Evolutionary conservation across 2,888 invertebrate species (phyloP).

Genomic region (Pseudanteris insignis): DNA sequence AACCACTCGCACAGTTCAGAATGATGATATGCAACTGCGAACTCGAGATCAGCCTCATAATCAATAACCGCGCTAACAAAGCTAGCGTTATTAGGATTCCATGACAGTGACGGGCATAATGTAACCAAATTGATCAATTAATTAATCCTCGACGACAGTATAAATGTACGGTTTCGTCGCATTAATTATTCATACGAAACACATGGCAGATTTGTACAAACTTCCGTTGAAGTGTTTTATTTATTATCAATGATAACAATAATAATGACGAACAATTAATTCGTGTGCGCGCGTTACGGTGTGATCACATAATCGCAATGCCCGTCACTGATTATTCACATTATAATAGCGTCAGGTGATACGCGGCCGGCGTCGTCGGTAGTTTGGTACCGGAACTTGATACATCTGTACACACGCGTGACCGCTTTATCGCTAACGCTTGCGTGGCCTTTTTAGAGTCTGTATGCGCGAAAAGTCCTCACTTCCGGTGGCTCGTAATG

Average conservation of each 20-base stretch:
- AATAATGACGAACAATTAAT: slow-evolving; percentile 4
- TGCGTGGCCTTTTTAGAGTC: slow-evolving; percentile 44
- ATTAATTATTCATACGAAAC: slow-evolving; percentile 4
- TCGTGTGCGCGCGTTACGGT: too few species aligned
- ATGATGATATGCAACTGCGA: slow-evolving; percentile 31
- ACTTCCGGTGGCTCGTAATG: slow-evolving; percentile 40
- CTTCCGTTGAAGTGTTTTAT: too few species aligned
- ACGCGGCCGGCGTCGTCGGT: neutral
- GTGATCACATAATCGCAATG: too few species aligned
- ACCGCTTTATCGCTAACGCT: slow-evolving; percentile 11
- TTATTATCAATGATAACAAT: slow-evolving; percentile 4
- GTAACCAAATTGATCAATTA: slow-evolving; percentile 22
- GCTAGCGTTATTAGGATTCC: slow-evolving; percentile 32
- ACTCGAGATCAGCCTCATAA: slow-evolving; percentile 21
- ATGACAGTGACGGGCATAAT: slow-evolving; percentile 25
- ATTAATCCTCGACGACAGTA: slow-evolving; percentile 14
- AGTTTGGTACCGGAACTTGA: too few species aligned
- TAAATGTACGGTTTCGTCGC: slow-evolving; percentile 24
- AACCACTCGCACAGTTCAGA: slow-evolving; percentile 10
- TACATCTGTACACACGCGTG: slow-evolving; percentile 7
- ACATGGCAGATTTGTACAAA: slow-evolving; percentile 7
- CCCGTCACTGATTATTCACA: too few species aligned
- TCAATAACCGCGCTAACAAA: slow-evolving; percentile 17
- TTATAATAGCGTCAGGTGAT: neutral
- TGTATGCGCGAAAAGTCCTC: slow-evolving; percentile 51